Evolutionary conservation across 2,797 vertebrate species (phyloP).

Genomic region (Macrochelys suwanniensis): DNA sequence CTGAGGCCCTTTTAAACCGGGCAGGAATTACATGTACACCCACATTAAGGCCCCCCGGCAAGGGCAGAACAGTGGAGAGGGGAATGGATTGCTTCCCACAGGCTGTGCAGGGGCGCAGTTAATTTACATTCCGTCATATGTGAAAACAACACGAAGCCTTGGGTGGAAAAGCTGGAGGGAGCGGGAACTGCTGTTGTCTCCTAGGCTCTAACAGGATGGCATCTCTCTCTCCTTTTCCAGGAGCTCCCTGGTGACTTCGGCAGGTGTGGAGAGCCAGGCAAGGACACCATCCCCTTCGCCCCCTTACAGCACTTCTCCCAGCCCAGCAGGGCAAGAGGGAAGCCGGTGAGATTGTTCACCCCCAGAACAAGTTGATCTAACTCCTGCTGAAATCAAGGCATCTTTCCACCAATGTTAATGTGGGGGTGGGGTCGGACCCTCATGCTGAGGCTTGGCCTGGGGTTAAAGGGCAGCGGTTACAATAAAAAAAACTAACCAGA

Average conservation of each 20-base stretch:
- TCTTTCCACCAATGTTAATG: neutral
- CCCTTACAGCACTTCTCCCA: slow-evolving; percentile 82
- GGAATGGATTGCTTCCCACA: neutral
- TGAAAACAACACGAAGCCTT: neutral
- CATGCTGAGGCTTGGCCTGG: neutral
- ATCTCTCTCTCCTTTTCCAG: slow-evolving; percentile 59
- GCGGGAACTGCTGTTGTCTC: neutral
- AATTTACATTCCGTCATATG: neutral
- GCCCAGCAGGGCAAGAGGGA: slow-evolving; percentile 86
- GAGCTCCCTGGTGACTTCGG: slow-evolving; percentile 85
- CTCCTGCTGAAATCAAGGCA: neutral
- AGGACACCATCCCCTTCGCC: slow-evolving; percentile 87
- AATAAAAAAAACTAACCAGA: neutral
- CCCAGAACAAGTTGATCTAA: neutral
- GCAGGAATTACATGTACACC: neutral
- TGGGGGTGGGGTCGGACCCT: neutral
- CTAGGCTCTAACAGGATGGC: neutral
- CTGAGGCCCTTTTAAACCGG: neutral
- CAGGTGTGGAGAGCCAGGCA: slow-evolving; percentile 82
- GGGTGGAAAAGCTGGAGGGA: too few relatives aligned
- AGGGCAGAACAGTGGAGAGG: too few relatives aligned
- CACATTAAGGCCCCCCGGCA: neutral
- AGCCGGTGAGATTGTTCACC: neutral
- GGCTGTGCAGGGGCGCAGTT: neutral
- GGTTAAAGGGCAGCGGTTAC: neutral